Base-by-base conservation (phyloP, 37 sponge, comb jelly and placozoan genomes). In the Halichondria panicea region DNA sequence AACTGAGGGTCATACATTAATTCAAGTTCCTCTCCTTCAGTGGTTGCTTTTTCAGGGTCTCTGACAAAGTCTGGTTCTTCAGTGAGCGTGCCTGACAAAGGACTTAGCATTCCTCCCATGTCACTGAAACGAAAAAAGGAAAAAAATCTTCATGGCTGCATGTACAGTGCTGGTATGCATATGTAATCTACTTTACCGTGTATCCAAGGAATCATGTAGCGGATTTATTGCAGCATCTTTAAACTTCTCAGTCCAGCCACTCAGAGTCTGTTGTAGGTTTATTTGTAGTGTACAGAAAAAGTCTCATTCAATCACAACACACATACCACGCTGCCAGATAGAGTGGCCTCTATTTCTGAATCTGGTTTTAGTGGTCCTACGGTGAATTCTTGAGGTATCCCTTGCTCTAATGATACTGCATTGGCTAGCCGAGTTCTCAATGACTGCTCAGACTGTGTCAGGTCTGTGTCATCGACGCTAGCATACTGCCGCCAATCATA, bases 1-100 rank as follows among this genome's bases (percentile, higher is more conserved):
- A 95, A 60, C 5, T 78, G 74, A 31, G 93, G 78, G 48, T 95
- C 96, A 57, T 95, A 95, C 66, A 92, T 56, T 32, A 95, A 71
- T 50, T 95, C 93, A 0, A 92, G 63, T 19, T 92, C 92, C 38
- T 94, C 85, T 18, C 80, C 92, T 32, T 66, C 63, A 55, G 54
- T 42, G 11, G 15, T 19, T 62, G 27, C 72, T n/a, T 61, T 28
- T 39, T 75, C 38, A 43, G 63, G 31, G 15, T 80, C 71, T 9
- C 21, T 70, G 42, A 3, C 18, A n/a, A 44, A 40, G 24, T 35
- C 81, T 32, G 46, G 58, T 7, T 68, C 42, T 18, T 58, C 62
- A 2, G 52, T 60, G 37, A 61, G 48, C 37, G 75, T 64, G 35
- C 77, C 68, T 32, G 55, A 38, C 0, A n/a, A 34, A n/a, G 87